These are phyloP conservation scores for Thunnus thynnus DNA, from an alignment of 2,113 vertebrate species.

Conservation along the genomic window DNA sequence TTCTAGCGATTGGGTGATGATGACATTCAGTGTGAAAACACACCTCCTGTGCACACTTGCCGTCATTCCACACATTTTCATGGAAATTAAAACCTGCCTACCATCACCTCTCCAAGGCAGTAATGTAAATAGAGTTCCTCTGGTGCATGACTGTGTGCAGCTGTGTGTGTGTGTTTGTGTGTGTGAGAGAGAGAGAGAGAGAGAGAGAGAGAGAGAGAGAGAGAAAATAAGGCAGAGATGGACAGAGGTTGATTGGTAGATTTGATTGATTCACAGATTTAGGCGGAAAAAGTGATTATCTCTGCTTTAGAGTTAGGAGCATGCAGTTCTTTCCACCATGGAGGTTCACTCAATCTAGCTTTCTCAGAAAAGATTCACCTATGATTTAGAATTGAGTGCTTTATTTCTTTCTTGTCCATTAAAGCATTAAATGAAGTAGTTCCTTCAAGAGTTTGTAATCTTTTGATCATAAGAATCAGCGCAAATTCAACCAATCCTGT, in stretches of 20 bases:
- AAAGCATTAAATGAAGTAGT: background rate
- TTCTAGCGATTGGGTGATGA: constrained; percentile 60
- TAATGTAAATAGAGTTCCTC: constrained; percentile 13
- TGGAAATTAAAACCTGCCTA: constrained; percentile 52
- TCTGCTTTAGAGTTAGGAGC: background rate
- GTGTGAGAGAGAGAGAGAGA: too few species aligned
- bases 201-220: too few species aligned
- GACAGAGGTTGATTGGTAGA: constrained; percentile 1
- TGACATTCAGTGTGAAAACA: constrained; percentile 63
- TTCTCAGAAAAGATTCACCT: background rate
- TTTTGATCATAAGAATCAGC: too few species aligned
- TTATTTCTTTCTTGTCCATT: background rate
- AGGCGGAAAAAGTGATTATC: background rate
- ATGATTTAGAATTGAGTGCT: background rate
- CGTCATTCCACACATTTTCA: constrained; percentile 56
- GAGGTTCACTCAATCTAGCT: background rate
- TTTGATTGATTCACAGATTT: constrained; percentile 19
- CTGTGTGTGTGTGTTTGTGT: constrained; percentile 3
- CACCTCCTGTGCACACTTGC: constrained; percentile 59
- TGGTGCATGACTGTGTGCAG: background rate
- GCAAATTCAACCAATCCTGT: too few species aligned
- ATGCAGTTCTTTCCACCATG: background rate
- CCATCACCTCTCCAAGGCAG: background rate
- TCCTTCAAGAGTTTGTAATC: background rate
- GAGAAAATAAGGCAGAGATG: background rate